Conservation (phyloP, 2,113 vertebrate species). For the Crotalus tigris region DNA sequence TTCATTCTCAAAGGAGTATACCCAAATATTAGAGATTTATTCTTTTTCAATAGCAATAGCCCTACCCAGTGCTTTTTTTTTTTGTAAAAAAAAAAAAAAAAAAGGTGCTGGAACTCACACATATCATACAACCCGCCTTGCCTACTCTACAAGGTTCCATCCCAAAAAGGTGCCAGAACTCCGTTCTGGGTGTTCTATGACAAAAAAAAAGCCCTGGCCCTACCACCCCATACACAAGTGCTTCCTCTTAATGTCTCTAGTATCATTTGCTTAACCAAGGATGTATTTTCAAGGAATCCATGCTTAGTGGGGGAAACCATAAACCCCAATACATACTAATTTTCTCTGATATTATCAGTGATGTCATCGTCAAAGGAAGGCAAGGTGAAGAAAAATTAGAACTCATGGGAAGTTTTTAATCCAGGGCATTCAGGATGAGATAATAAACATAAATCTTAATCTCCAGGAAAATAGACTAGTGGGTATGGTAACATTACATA, state of each 20-base stretch:
- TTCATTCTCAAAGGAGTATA: background rate
- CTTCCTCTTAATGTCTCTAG: background rate
- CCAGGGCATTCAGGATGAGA: background rate
- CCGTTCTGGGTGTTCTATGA: too few species aligned
- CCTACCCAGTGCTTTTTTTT: background rate
- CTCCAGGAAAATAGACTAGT: background rate
- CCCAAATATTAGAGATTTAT: background rate
- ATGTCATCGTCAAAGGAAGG: background rate
- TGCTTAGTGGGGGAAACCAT: background rate
- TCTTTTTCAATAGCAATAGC: background rate
- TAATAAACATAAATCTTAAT: background rate
- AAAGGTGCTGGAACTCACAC: too few species aligned
- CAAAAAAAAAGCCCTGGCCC: too few species aligned
- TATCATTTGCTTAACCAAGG: background rate
- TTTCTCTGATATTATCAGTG: background rate
- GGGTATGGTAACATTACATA: background rate
- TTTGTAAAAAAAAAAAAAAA: too few species aligned
- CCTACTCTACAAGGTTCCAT: too few species aligned
- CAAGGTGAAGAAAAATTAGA: background rate
- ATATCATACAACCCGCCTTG: too few species aligned
- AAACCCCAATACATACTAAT: background rate
- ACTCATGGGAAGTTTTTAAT: background rate
- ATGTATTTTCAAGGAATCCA: background rate
- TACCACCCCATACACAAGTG: background rate
- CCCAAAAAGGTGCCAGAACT: too few species aligned